Conservation (phyloP, 2,797 vertebrate species). For the Epinephelus malabaricus region DNA sequence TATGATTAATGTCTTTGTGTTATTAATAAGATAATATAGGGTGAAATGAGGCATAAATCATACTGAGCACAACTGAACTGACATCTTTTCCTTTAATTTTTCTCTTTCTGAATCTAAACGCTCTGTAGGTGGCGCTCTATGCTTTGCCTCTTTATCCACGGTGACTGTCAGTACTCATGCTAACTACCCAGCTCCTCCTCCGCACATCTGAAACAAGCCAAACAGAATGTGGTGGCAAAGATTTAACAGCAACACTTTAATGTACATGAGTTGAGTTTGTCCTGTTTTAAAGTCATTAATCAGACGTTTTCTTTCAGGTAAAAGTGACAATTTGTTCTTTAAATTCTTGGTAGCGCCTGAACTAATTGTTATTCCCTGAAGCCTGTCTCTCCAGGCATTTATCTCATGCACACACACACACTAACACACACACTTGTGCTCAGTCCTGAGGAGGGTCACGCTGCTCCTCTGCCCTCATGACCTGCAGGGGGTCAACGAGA, state of each 20-base stretch:
- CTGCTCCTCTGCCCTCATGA: conserved; percentile 63
- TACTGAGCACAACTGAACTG: too few species aligned
- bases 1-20: too few species aligned
- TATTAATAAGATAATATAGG: too few species aligned
- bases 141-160: neutral
- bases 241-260: too few species aligned
- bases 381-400: neutral
- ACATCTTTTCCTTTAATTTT: too few species aligned
- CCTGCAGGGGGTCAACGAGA: conserved; percentile 78
- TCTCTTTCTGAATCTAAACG: neutral
- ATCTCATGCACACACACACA: conserved; percentile 21
- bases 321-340: neutral
- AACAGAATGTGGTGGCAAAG: too few species aligned
- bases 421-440: conserved; percentile 28
- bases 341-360: neutral
- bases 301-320: rapidly evolving
- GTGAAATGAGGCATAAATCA: too few species aligned
- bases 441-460: conserved; percentile 44
- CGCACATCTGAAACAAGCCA: too few species aligned
- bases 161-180: neutral
- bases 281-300: neutral
- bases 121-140: neutral
- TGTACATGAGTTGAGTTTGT: neutral
- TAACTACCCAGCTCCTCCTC: too few species aligned
- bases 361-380: neutral